Evolutionary conservation across 2,113 vertebrate genomes (phyloP).

Genomic region (Pelecanoides urinatrix): DNA sequence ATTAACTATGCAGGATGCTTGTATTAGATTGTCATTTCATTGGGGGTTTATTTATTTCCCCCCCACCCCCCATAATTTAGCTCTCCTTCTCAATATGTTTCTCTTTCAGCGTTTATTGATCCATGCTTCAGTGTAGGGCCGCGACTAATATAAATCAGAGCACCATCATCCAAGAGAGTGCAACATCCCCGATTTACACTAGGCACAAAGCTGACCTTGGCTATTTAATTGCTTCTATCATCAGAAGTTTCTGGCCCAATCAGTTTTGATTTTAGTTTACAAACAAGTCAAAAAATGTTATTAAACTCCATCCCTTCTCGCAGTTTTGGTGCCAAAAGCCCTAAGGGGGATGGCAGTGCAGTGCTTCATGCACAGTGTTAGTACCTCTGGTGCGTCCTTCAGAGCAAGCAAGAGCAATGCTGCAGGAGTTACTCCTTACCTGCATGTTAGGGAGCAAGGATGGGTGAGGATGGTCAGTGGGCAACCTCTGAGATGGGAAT

Average conservation of each 20-base stretch:
- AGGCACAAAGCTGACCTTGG: background rate
- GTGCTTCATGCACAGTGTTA: background rate
- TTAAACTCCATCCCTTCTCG: background rate
- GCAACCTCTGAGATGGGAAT: background rate
- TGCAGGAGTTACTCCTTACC: background rate
- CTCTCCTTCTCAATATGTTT: background rate
- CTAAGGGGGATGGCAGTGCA: background rate
- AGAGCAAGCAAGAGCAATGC: background rate
- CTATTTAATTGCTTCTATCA: background rate
- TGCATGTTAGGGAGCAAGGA: background rate
- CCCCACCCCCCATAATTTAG: background rate
- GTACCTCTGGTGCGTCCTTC: background rate
- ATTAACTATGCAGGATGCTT: background rate
- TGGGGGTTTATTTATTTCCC: background rate
- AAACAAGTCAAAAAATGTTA: background rate
- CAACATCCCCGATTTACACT: background rate
- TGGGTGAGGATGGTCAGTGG: background rate
- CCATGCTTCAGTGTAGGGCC: fast-evolving
- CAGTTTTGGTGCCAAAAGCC: background rate
- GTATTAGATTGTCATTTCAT: background rate
- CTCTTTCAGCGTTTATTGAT: background rate
- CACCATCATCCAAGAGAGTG: background rate
- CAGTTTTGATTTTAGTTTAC: background rate
- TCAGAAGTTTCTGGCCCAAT: background rate
- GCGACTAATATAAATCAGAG: background rate